Percentiles rank a stretch among this genome's conserved stretches.
Conservation (phyloP, 1,140 invertebrate genomes). For the Meloidogyne chitwoodi region DNA sequence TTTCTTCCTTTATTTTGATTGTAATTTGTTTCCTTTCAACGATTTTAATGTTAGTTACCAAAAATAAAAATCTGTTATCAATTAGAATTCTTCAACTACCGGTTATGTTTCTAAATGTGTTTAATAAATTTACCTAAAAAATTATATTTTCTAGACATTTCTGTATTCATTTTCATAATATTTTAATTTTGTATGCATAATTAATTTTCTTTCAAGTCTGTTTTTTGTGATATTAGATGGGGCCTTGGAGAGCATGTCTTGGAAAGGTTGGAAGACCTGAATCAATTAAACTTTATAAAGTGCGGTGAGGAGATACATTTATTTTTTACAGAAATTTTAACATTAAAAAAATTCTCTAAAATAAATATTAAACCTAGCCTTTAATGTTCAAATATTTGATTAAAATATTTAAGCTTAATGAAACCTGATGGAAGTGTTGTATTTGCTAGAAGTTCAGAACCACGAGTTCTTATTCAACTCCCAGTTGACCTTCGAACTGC, state of each 20-base stretch:
- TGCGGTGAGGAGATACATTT: background rate
- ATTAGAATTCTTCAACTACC: background rate
- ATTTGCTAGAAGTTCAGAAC: constrained; percentile 42
- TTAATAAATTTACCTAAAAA: background rate
- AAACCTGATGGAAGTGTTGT: constrained; percentile 48
- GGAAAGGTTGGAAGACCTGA: constrained; percentile 11
- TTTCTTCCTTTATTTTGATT: background rate
- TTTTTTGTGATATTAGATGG: background rate
- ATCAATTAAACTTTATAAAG: constrained; percentile 12
- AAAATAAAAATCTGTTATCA: background rate
- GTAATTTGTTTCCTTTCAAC: background rate
- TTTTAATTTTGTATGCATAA: background rate
- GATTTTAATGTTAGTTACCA: background rate
- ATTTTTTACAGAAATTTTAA: background rate
- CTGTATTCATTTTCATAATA: background rate
- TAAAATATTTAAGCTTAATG: constrained; percentile 36
- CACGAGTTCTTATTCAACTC: constrained; percentile 45
- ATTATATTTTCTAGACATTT: background rate
- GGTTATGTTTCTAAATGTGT: background rate
- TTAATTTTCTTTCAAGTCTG: too few species aligned
- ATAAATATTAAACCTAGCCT: too few species aligned
- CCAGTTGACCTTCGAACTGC: constrained; percentile 45
- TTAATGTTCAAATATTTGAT: too few species aligned
- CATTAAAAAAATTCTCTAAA: background rate
- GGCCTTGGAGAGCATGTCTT: constrained; percentile 10